A percentile compares a stretch with the other conserved stretches of the same genome.
phyloP scores from a whole-genome alignment of 37 sponge, comb jelly and placozoan species.

The Ianthella basta region DNA sequence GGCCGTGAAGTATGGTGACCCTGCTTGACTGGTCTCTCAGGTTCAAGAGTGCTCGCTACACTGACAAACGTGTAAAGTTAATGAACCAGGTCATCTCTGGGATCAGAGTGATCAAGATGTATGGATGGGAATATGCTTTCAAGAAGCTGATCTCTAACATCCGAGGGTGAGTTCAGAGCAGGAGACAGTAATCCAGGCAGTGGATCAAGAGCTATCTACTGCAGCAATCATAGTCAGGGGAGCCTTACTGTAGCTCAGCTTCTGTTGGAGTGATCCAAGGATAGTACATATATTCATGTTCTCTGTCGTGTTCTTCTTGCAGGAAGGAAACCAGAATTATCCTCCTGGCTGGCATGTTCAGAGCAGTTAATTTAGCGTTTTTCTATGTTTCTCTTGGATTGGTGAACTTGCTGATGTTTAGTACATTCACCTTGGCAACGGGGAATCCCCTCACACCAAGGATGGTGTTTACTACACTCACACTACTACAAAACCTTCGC shows the following conservation, averaged over 20 bases:
- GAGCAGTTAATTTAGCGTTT: conserved; percentile 57
- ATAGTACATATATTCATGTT: too few relatives aligned
- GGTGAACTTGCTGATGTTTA: conserved; percentile 50
- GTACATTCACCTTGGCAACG: conserved; percentile 5
- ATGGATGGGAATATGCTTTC: conserved; percentile 91
- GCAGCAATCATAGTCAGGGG: conserved; percentile 46
- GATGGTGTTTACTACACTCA: conserved; percentile 62
- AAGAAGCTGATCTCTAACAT: conserved; percentile 39
- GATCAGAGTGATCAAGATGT: conserved; percentile 93
- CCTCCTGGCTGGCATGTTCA: conserved; percentile 37
- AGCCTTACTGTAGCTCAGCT: conserved; percentile 60
- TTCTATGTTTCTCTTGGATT: conserved; percentile 37
- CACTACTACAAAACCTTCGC: background rate
- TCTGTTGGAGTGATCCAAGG: too few relatives aligned
- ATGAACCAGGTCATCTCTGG: conserved; percentile 91
- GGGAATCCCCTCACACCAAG: conserved; percentile 50
- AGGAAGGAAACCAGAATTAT: conserved; percentile 55
- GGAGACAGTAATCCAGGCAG: too few relatives aligned
- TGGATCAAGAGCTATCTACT: too few relatives aligned
- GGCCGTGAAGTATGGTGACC: too few relatives aligned
- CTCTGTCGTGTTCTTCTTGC: background rate
- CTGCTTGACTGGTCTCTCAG: conserved; percentile 25
- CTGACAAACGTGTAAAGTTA: conserved; percentile 75
- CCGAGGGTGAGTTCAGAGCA: conserved; percentile 57
- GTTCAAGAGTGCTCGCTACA: conserved; percentile 62